A percentile compares a stretch with the other conserved stretches of the same genome.
Evolutionary conservation across 2,888 invertebrate genomes (phyloP).

Genomic region (Pterostichus madidus): DNA sequence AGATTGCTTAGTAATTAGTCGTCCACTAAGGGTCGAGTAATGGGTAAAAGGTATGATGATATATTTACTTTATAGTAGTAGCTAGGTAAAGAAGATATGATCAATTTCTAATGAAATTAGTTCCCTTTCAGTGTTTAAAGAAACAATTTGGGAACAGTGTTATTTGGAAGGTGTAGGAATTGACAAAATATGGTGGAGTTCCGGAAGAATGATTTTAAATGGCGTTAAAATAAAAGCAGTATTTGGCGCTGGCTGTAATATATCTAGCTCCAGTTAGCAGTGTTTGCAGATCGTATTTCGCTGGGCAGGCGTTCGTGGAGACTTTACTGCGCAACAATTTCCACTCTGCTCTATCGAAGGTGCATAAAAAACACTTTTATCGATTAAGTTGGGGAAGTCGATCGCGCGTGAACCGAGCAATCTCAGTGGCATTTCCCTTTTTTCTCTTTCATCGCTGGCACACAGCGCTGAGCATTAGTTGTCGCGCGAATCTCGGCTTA

Average conservation of each 20-base stretch:
- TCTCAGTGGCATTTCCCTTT: constrained; percentile 59
- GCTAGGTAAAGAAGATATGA: no score
- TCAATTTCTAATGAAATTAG: no score
- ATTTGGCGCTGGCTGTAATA: constrained; percentile 1
- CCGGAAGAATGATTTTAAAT: constrained; percentile 20
- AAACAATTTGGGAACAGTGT: no score
- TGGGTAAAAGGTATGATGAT: no score
- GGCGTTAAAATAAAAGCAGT: constrained; percentile 34
- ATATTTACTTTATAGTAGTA: no score
- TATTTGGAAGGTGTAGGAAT: no score
- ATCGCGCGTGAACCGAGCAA: constrained; percentile 59
- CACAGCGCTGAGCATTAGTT: constrained; percentile 55
- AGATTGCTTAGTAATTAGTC: no score
- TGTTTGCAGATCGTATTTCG: constrained; percentile 36
- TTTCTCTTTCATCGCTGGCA: constrained; percentile 42
- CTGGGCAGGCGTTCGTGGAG: not conserved
- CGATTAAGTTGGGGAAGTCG: constrained; percentile 61
- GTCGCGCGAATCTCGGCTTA: constrained; percentile 64
- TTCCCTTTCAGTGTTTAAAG: no score
- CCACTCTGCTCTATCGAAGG: constrained; percentile 42
- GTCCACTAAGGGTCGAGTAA: no score
- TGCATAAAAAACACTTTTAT: constrained; percentile 61
- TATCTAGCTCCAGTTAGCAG: constrained; percentile 23
- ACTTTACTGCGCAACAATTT: constrained; percentile 41
- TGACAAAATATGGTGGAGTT: constrained; percentile 3